phyloP scores from a whole-genome alignment of 1,140 invertebrate species.

The Drosophila biarmipes region DNA sequence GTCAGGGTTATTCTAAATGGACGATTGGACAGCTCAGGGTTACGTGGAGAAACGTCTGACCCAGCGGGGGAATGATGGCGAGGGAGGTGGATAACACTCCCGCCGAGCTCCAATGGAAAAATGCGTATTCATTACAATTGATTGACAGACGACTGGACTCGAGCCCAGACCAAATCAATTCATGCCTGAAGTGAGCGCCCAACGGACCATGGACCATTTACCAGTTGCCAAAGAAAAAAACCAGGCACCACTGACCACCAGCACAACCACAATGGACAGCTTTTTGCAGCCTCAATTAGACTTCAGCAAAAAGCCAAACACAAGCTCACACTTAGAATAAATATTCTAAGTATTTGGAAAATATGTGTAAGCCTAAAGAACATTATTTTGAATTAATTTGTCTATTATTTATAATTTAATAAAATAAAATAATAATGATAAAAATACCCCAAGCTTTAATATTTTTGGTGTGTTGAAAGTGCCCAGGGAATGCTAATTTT shows the following conservation, averaged over 20 bases:
- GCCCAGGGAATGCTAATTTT: neutral
- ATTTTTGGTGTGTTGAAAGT: no score
- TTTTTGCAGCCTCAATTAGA: slow-evolving; percentile 57
- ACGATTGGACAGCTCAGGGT: slow-evolving; percentile 66
- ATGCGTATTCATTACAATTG: slow-evolving; percentile 79
- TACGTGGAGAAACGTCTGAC: slow-evolving; percentile 52
- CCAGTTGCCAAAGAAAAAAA: slow-evolving; percentile 48
- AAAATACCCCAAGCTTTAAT: no score
- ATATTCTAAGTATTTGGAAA: neutral
- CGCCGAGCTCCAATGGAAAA: slow-evolving; percentile 35
- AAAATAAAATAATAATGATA: no score
- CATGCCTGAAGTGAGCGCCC: slow-evolving; percentile 68
- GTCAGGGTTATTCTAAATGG: slow-evolving; percentile 68
- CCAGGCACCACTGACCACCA: slow-evolving; percentile 24
- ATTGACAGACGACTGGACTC: slow-evolving; percentile 67
- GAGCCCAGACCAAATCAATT: slow-evolving; percentile 56
- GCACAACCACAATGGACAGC: slow-evolving; percentile 31
- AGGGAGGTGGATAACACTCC: slow-evolving; percentile 9
- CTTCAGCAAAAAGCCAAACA: slow-evolving; percentile 20
- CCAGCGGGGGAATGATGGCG: slow-evolving; percentile 25
- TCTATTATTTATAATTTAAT: no score
- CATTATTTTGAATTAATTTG: no score
- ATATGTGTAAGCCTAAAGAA: no score
- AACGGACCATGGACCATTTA: slow-evolving; percentile 72
- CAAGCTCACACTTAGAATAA: slow-evolving; percentile 8